These are phyloP conservation scores for Astreopora myriophthalma DNA, from an alignment of 64 coral and sea anemone genomes.

Conservation along the genomic window DNA sequence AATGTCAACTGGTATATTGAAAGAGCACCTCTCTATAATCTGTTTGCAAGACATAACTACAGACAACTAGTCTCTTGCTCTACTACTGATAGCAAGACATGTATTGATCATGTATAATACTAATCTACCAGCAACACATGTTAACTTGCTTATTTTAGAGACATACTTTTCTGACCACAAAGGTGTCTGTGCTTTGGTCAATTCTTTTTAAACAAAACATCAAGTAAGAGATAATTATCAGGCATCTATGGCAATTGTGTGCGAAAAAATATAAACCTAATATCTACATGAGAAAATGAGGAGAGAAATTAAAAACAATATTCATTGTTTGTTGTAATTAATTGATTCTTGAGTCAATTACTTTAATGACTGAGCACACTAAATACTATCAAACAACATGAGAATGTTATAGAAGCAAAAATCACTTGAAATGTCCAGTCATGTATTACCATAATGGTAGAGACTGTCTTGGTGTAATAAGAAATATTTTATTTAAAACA, in stretches of 20 bases:
- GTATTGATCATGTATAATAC: too few species aligned
- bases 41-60: too few species aligned
- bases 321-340: conserved; percentile 49
- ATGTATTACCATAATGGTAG: conserved; percentile 58
- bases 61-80: too few species aligned
- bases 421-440: conserved; percentile 1
- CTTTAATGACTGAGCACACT: conserved; percentile 16
- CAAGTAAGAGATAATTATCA: conserved; percentile 51
- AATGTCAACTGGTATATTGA: too few species aligned
- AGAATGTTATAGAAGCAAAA: neutral
- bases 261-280: conserved; percentile 25
- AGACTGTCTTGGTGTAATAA: conserved; percentile 45
- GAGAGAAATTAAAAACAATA: conserved; percentile 45
- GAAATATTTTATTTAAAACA: conserved; percentile 47
- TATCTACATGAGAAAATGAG: neutral
- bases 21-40: too few species aligned
- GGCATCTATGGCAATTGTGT: conserved; percentile 20
- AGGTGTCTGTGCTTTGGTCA: too few species aligned
- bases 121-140: too few species aligned
- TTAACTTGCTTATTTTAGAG: too few species aligned
- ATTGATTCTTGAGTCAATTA: conserved; percentile 18
- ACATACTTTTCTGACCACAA: too few species aligned
- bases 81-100: too few species aligned
- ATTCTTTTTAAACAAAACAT: conserved; percentile 53
- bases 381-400: neutral